Conservation (phyloP, 1,140 invertebrate genomes). For the Linepithema humile region DNA sequence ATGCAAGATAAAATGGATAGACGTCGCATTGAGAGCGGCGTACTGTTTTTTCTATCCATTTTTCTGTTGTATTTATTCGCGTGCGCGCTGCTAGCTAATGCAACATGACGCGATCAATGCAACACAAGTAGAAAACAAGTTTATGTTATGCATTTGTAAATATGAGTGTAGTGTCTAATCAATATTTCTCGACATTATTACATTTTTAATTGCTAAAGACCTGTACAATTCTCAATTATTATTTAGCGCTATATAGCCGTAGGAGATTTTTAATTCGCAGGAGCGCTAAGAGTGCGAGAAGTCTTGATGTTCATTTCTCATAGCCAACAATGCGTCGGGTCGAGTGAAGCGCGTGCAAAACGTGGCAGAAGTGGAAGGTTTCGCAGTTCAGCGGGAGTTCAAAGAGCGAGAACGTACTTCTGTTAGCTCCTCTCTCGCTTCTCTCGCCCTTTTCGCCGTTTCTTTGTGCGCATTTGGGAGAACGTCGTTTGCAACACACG, state of each 20-base stretch:
- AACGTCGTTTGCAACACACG: not conserved
- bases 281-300: constrained; percentile 12
- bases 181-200: constrained; percentile 27
- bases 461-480: constrained; percentile 13
- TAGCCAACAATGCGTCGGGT: constrained; percentile 55
- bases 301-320: constrained; percentile 40
- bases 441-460: not conserved
- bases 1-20: not conserved
- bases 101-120: too few species aligned
- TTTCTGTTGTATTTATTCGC: not conserved
- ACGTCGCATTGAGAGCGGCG: not conserved
- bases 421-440: not conserved
- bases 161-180: not conserved
- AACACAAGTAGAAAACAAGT: not conserved
- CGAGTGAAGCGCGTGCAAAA: constrained; percentile 28
- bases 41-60: not conserved
- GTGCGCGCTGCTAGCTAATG: not conserved
- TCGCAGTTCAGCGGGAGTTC: constrained; percentile 59
- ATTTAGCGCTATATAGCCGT: too few species aligned
- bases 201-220: constrained; percentile 46
- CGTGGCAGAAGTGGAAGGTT: constrained; percentile 19
- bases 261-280: not conserved
- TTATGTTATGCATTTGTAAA: not conserved
- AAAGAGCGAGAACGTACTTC: constrained; percentile 51
- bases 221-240: constrained; percentile 59